Percentiles rank a stretch among this genome's conserved stretches.
phyloP scores from a whole-genome alignment of 92 coral and sea anemone genomes.

The Phenganax marumi region DNA sequence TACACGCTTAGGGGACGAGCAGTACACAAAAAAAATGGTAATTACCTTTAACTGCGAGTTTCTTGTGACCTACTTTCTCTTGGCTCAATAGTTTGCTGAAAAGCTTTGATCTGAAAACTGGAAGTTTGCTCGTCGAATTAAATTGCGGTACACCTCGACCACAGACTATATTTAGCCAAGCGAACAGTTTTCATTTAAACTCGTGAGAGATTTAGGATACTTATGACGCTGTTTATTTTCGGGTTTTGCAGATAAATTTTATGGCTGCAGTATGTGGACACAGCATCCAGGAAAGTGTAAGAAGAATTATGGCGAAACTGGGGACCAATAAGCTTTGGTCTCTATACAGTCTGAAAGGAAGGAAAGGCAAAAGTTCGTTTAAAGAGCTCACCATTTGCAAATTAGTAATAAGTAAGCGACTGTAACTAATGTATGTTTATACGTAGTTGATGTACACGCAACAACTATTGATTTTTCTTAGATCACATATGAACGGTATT shows the following conservation, averaged over 20 bases:
- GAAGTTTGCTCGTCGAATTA: background rate
- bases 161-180: too few species aligned
- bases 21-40: conserved; percentile 15
- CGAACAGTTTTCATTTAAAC: background rate
- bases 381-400: conserved; percentile 12
- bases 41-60: background rate
- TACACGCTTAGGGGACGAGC: background rate
- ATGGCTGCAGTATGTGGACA: conserved; percentile 21
- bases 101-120: background rate
- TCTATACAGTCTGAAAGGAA: conserved; percentile 13
- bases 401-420: conserved; percentile 5
- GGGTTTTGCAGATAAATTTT: background rate
- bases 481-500: too few species aligned
- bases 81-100: background rate
- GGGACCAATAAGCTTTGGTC: conserved; percentile 28
- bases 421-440: too few species aligned
- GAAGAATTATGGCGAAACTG: conserved; percentile 24
- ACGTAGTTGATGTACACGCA: too few species aligned
- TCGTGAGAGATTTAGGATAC: background rate
- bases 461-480: too few species aligned
- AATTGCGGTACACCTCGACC: too few species aligned
- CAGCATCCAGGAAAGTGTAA: background rate
- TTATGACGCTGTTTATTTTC: background rate
- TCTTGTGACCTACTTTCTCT: background rate
- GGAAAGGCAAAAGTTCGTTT: conserved; percentile 11